phyloP scores from a whole-genome alignment of 2,113 vertebrate genomes.

The Paracanthobrama guichenoti region DNA sequence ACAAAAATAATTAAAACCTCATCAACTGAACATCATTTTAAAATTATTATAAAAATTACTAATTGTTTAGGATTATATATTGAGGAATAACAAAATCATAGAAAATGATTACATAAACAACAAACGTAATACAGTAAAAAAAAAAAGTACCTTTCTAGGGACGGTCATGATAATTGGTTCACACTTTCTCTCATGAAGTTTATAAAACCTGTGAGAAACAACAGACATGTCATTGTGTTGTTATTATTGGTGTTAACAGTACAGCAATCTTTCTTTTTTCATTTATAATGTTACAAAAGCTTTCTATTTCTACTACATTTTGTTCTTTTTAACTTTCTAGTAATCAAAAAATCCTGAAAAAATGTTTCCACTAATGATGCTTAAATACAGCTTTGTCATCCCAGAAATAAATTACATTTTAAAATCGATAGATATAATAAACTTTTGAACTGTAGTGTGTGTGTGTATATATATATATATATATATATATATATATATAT shows the following conservation, averaged over 20 bases:
- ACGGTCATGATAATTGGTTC: constrained; percentile 99
- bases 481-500: too few species aligned
- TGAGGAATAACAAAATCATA: background rate
- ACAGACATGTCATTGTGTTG: background rate
- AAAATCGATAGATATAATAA: background rate
- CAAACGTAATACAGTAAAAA: background rate
- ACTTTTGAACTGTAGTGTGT: too few species aligned
- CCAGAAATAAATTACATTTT: background rate
- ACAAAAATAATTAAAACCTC: background rate
- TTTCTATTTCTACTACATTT: background rate
- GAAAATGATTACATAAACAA: background rate
- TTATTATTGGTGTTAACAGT: background rate
- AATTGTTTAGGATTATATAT: background rate
- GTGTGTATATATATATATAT: too few species aligned
- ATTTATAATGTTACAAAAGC: background rate
- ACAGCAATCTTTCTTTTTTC: background rate
- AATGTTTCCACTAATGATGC: too few species aligned
- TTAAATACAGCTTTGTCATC: too few species aligned
- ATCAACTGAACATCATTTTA: background rate
- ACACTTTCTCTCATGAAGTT: constrained; percentile 97
- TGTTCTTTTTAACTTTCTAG: background rate
- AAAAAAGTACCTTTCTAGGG: constrained; percentile 86
- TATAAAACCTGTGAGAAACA: constrained; percentile 86
- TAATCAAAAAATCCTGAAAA: background rate
- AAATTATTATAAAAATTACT: background rate